Evolutionary conservation across 1,140 invertebrate genomes (phyloP).

Genomic region (Oedothorax gibbosus): DNA sequence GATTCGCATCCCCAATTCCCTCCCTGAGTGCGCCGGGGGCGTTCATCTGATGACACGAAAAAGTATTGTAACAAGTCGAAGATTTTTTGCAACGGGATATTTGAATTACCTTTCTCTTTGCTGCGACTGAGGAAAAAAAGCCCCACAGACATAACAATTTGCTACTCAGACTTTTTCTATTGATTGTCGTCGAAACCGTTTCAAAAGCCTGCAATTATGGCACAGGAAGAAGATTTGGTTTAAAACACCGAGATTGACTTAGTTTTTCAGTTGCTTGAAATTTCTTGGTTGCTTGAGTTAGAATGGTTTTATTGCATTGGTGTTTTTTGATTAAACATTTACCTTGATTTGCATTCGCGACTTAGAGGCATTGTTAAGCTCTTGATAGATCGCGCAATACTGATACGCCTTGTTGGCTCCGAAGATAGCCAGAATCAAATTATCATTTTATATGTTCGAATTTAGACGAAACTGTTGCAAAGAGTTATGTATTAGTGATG

Average conservation of each 20-base stretch:
- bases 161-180: not conserved
- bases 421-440: too few species aligned
- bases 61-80: not conserved
- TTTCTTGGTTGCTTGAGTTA: too few species aligned
- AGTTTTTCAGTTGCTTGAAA: not conserved
- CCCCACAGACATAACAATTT: slow-evolving; percentile 12
- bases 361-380: too few species aligned
- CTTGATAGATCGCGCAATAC: too few species aligned
- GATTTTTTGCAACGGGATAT: not conserved
- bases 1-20: too few species aligned
- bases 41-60: slow-evolving; percentile 38
- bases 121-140: not conserved
- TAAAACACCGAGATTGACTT: not conserved
- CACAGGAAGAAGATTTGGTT: not conserved
- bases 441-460: too few species aligned
- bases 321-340: too few species aligned
- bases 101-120: not conserved
- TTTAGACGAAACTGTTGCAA: too few species aligned
- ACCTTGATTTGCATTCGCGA: too few species aligned
- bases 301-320: too few species aligned
- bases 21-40: not conserved
- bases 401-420: too few species aligned
- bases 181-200: not conserved
- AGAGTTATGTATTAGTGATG: too few species aligned
- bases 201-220: slow-evolving; percentile 1